These are phyloP conservation scores for Clavelina lepadiformis DNA, from an alignment of 23 tunicate genomes.

Conservation along the genomic window DNA sequence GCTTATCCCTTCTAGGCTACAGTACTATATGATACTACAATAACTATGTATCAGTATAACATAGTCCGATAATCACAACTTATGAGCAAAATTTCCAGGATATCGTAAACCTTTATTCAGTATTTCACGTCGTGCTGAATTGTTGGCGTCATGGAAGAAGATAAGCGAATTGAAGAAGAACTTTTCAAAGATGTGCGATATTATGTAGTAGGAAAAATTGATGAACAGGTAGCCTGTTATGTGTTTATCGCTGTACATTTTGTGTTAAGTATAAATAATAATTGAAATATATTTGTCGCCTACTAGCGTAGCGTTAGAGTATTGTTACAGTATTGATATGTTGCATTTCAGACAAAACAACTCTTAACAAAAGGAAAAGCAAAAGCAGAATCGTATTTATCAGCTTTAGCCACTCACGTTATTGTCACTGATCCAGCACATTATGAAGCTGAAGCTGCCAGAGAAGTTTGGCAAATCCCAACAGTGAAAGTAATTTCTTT, in stretches of 20 bases:
- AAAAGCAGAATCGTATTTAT: conserved; percentile 52
- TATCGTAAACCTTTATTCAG: too few species aligned
- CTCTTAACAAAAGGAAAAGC: conserved; percentile 45
- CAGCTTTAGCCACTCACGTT: conserved; percentile 68
- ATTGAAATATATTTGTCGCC: background rate
- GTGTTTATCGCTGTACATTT: too few species aligned
- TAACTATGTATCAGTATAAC: too few species aligned
- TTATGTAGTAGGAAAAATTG: conserved; percentile 42
- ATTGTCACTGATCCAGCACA: conserved; percentile 39
- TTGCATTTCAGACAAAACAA: conserved; percentile 34
- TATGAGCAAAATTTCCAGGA: too few species aligned
- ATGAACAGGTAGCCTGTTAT: conserved; percentile 26
- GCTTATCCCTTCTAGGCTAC: too few species aligned
- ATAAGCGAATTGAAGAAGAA: too few species aligned
- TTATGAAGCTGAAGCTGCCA: conserved; percentile 64
- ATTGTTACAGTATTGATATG: background rate
- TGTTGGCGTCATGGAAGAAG: too few species aligned
- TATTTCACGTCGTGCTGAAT: too few species aligned
- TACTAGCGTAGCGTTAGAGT: too few species aligned
- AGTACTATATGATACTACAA: too few species aligned
- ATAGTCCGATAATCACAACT: too few species aligned
- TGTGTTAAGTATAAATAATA: background rate
- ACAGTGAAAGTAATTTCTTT: conserved; percentile 38
- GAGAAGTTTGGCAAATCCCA: conserved; percentile 76
- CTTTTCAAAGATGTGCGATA: conserved; percentile 60